Evolutionary conservation across 2,113 vertebrate genomes (phyloP), one percentile per base, ranked within the genome.

Genomic region (Potamarius usumacintae): DNA sequence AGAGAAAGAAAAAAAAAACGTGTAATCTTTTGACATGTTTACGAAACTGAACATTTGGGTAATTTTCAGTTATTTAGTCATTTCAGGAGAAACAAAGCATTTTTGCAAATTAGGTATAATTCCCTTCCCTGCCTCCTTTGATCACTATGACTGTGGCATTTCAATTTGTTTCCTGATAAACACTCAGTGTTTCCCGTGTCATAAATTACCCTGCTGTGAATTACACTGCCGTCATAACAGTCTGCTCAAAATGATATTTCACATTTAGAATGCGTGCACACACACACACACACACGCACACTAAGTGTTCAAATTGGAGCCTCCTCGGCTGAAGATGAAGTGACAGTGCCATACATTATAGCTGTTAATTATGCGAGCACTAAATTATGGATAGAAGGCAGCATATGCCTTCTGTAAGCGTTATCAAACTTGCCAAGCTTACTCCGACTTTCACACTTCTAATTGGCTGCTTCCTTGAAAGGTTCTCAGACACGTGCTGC

Each of bases 401-500:
- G 90, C 84, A 84, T 90, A 90, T 90, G 90, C 88, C 90, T 85
- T 89, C 88, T 91, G 90, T 88, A 91, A 87, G 87, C 85, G 86
- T 89, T 90, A 90, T 88, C 88, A 85, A 89, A 90, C 89, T 89
- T 83, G 84, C 89, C 89, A 86, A 89, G 85, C 85, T 89, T 88
- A 89, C 90, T 90, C 87, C 55, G 78, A 90, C 85, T 92, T 92
- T 92, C 90, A 91, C 92, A 91, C 92, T 91, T 90, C 89, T 92
- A 92, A 93, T 91, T 91, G 88, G 90, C 87, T 86, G 87, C 89
- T 89, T 91, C 83, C 89, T 90, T 90, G 89, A 92, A 88, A 90
- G 89, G 85, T 69, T 89, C 86, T 84, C 88, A 87, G 87, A 89
- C 89, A 88, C 63, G 85, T 89, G 89, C 86, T 83, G 88, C 86